These are phyloP conservation scores for Ganaspis sp. DNA, from an alignment of 1,140 invertebrate genomes.

Conservation along the genomic window DNA sequence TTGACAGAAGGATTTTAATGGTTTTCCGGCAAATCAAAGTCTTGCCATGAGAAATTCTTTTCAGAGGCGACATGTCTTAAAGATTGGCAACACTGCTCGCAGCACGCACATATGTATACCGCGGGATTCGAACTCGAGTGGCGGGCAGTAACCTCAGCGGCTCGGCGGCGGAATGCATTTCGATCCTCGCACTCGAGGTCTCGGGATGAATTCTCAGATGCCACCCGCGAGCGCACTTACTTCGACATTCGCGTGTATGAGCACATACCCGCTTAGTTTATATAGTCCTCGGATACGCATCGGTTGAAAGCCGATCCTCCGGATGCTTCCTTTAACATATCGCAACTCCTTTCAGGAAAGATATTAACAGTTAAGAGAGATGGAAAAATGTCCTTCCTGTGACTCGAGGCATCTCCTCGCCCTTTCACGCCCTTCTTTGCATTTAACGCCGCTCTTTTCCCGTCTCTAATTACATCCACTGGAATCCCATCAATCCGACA, in stretches of 20 bases:
- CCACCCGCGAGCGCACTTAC: conserved; percentile 45
- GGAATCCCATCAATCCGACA: too few species aligned
- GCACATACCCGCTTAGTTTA: conserved; percentile 4
- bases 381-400: conserved; percentile 16
- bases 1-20: too few species aligned
- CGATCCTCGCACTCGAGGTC: conserved; percentile 47
- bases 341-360: conserved; percentile 5
- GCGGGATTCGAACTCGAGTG: conserved; percentile 49
- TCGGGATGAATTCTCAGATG: conserved; percentile 21
- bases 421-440: background rate
- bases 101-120: conserved; percentile 40
- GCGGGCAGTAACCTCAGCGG: conserved; percentile 53
- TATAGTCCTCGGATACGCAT: conserved; percentile 25
- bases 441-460: background rate
- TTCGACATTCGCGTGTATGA: conserved; percentile 5
- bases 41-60: background rate
- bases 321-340: background rate
- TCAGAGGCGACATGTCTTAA: background rate
- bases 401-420: background rate
- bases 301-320: conserved; percentile 16
- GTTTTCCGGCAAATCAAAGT: too few species aligned
- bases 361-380: conserved; percentile 10
- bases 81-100: conserved; percentile 31
- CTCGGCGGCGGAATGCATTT: conserved; percentile 43
- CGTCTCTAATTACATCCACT: too few species aligned